These are phyloP conservation scores for Cerceris rybyensis DNA, from an alignment of 2,888 invertebrate genomes.

Conservation along the genomic window DNA sequence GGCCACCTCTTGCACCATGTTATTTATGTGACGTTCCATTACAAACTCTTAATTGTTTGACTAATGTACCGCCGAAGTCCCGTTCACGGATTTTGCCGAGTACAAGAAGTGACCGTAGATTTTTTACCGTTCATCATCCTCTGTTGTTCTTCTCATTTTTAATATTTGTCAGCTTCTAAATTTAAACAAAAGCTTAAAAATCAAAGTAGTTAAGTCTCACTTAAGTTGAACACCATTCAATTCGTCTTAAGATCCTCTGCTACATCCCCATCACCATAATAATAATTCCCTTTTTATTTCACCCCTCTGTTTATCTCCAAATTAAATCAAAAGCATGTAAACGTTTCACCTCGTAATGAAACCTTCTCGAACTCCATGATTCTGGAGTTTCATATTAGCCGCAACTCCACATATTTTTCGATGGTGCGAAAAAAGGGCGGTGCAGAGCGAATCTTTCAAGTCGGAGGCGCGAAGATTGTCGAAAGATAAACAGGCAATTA, in stretches of 20 bases:
- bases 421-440: slow-evolving; percentile 46
- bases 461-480: slow-evolving; percentile 35
- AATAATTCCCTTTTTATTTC: too few species aligned
- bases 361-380: too few species aligned
- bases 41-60: slow-evolving; percentile 80
- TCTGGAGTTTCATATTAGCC: too few species aligned
- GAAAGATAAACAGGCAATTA: slow-evolving; percentile 58
- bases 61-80: slow-evolving; percentile 72
- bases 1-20: slow-evolving; percentile 61
- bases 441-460: slow-evolving; percentile 9
- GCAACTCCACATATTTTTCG: background rate
- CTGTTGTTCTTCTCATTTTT: background rate
- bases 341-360: too few species aligned
- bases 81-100: slow-evolving; percentile 14
- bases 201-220: too few species aligned
- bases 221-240: too few species aligned
- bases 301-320: too few species aligned
- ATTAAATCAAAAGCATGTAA: too few species aligned
- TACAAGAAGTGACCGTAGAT: background rate
- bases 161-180: too few species aligned
- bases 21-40: slow-evolving; percentile 79
- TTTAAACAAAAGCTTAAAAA: too few species aligned
- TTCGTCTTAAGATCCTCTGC: too few species aligned
- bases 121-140: background rate
- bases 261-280: too few species aligned